A percentile compares a stretch with the other conserved stretches of the same genome.
phyloP scores from a whole-genome alignment of 1,140 invertebrate species.

The Bombus consobrinus region DNA sequence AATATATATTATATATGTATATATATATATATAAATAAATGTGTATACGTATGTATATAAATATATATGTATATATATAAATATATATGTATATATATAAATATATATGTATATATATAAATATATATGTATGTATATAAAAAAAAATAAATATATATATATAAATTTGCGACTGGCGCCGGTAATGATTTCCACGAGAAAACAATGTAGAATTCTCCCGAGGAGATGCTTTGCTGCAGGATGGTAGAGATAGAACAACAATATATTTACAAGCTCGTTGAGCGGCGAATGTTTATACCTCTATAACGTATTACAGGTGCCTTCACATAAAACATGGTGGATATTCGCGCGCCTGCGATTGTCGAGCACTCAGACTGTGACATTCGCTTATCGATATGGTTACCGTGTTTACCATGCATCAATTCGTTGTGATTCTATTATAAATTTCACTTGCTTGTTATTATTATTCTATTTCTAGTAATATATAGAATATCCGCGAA shows the following conservation, averaged over 20 bases:
- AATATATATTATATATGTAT: too few relatives aligned
- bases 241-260: not conserved
- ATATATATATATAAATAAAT: conserved; percentile 16
- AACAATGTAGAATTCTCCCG: not conserved
- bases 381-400: not conserved
- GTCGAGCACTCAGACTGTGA: not conserved
- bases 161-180: conserved; percentile 2
- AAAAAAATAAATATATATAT: not conserved
- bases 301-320: conserved; percentile 48
- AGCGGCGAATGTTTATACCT: conserved; percentile 33
- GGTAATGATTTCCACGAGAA: conserved; percentile 1
- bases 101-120: not conserved
- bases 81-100: too few relatives aligned
- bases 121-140: not conserved
- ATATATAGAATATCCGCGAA: not conserved
- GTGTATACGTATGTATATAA: not conserved
- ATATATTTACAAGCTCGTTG: not conserved
- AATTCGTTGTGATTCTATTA: not conserved
- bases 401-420: not conserved
- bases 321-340: conserved; percentile 25
- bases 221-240: not conserved
- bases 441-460: not conserved
- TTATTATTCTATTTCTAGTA: not conserved
- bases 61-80: not conserved
- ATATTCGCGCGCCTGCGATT: conserved; percentile 7